phyloP scores from a whole-genome alignment of 1,140 invertebrate genomes.

The Magallana angulata region DNA sequence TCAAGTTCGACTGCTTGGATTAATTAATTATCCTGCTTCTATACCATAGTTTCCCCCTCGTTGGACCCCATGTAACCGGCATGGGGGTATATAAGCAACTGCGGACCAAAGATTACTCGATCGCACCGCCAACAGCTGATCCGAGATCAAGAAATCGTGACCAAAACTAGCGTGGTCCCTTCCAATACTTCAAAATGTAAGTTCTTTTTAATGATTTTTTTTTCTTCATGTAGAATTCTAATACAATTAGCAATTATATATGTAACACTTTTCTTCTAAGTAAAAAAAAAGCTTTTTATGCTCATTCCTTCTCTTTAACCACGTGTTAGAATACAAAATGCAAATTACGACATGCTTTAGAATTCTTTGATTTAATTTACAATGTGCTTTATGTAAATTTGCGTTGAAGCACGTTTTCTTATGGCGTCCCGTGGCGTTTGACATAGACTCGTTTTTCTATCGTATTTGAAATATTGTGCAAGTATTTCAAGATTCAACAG shows the following conservation, averaged over 20 bases:
- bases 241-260: background rate
- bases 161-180: background rate
- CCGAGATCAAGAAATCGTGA: constrained; percentile 1
- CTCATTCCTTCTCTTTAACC: too few species aligned
- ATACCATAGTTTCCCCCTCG: background rate
- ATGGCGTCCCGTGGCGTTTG: too few species aligned
- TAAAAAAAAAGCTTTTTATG: too few species aligned
- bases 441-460: too few species aligned
- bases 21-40: too few species aligned
- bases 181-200: background rate
- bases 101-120: background rate
- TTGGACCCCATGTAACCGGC: constrained; percentile 9
- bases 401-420: too few species aligned
- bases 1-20: too few species aligned
- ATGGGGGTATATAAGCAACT: constrained; percentile 1
- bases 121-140: constrained; percentile 30
- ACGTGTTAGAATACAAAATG: too few species aligned
- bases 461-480: too few species aligned
- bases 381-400: background rate
- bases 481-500: too few species aligned
- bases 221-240: background rate
- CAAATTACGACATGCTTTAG: too few species aligned
- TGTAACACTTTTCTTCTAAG: too few species aligned
- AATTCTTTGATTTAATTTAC: background rate
- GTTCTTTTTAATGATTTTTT: background rate